Conservation (phyloP, 2,797 vertebrate genomes). For the Notoglanidium macrostoma region DNA sequence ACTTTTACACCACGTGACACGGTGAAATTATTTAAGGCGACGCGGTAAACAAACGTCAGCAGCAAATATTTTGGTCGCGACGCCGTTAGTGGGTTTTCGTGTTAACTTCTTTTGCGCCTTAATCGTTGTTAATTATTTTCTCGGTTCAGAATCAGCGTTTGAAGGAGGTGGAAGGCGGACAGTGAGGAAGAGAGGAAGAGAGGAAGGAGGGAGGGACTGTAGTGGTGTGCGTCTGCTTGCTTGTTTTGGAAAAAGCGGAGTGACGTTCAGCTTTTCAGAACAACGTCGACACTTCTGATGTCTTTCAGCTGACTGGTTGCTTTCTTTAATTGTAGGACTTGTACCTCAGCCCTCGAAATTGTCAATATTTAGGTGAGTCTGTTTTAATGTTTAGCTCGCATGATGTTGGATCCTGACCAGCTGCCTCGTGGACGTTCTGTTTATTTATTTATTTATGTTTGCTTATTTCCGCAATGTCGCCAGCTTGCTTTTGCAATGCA, state of each 20-base stretch:
- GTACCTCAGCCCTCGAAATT: background rate
- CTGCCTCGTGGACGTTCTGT: constrained; percentile 6
- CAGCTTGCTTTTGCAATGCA: background rate
- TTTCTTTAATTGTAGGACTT: background rate
- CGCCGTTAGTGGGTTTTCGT: background rate
- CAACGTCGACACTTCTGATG: constrained; percentile 25
- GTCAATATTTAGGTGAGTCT: constrained; percentile 46
- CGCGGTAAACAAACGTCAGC: constrained; percentile 73
- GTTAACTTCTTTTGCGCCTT: background rate
- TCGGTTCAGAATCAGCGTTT: background rate
- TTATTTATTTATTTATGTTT: background rate
- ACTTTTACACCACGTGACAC: constrained; percentile 67
- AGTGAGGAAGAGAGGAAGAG: background rate
- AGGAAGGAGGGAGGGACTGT: background rate
- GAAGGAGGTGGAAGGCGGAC: background rate
- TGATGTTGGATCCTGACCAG: background rate
- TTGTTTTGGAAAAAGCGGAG: constrained; percentile 45
- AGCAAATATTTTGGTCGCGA: constrained; percentile 50
- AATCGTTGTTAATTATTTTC: background rate
- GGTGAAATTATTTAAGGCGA: constrained; percentile 65
- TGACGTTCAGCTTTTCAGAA: background rate
- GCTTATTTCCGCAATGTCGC: background rate
- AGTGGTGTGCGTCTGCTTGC: constrained; percentile 44
- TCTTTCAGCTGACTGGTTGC: constrained; percentile 44
- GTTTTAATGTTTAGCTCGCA: background rate